Base-by-base conservation (phyloP, 1,140 invertebrate species). In the Adoxophyes honmai region DNA sequence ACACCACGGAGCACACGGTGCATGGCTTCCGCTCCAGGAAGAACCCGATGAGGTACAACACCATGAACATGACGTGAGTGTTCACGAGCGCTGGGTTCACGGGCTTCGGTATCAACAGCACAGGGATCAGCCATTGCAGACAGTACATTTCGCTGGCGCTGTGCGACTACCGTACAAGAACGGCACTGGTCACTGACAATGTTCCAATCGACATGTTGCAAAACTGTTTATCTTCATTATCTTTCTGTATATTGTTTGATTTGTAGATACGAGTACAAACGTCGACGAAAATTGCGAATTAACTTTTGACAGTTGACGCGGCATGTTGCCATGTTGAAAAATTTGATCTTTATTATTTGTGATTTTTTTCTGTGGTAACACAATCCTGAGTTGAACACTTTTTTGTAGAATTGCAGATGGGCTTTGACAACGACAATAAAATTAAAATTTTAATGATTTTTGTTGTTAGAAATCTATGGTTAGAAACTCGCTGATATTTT, bases 31-130 rank as follows among this genome's bases (percentile, higher is more conserved):
- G 91, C 79, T 99, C 97, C 64, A 99, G 89, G 86, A 99, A 99
- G 84, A 97, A 97, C 67, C 97, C 96, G 64, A 97, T 95, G 65
- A 98, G 86, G 85, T 98, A 98, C 7, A 99, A 91, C 36, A 96
- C 94, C 92, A 99, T 96, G 81, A 99, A 98, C 95, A 98, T 97
- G 34, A 98, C 95, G 90, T 99, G 97, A 57, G 98, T 98, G 85
- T 98, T 96, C 58, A 98, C 91, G 15, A 98, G 90, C 34, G 97
- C 96, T 71, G 97, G 97, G 90, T 98, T 98, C 36, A 97, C 92
- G 36, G 98, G 98, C 89, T 99, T 99, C 61, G 98, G 98, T 86
- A 99, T 98, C 48, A 99, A 91, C 56, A 99, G 90, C 52, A 99
- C 97, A 52, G 98, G 98, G 70, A 99, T 96, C 68, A 99, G 90